Evolutionary conservation across 1,140 invertebrate genomes (phyloP).

Genomic region (Potamilus streckersoni): DNA sequence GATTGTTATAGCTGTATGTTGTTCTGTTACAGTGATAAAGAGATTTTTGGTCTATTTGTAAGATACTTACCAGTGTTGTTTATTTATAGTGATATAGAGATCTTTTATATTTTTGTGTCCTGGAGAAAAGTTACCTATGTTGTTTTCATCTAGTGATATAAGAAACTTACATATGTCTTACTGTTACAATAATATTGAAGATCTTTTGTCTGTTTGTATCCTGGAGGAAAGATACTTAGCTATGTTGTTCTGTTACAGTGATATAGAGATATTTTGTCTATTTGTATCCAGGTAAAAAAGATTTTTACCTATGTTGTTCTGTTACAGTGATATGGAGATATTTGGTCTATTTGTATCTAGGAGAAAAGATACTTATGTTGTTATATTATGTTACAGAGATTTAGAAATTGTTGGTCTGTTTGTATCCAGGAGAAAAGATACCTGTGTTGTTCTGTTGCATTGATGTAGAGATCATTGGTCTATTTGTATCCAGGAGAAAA

Average conservation of each 20-base stretch:
- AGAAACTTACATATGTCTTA: background rate
- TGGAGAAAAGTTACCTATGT: too few relatives aligned
- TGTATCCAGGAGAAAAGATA: conserved; percentile 74
- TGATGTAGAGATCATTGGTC: conserved; percentile 72
- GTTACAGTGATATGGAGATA: conserved; percentile 87
- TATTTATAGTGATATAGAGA: too few relatives aligned
- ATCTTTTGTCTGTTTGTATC: conserved; percentile 76
- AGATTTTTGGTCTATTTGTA: too few relatives aligned
- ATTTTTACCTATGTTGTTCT: conserved; percentile 74
- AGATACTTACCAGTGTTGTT: too few relatives aligned
- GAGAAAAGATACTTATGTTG: too few relatives aligned
- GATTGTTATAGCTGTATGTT: too few relatives aligned
- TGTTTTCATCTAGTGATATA: too few relatives aligned
- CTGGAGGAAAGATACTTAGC: too few relatives aligned
- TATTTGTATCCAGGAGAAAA: too few relatives aligned
- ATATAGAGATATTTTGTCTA: conserved; percentile 88
- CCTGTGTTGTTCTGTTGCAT: too few relatives aligned
- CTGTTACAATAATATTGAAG: conserved; percentile 74
- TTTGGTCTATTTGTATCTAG: conserved; percentile 55
- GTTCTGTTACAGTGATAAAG: too few relatives aligned
- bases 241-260: conserved; percentile 54
- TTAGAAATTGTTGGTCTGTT: conserved; percentile 91
- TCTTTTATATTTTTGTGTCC: too few relatives aligned
- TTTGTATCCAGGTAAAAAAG: conserved; percentile 78
- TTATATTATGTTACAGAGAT: conserved; percentile 64